Conservation (phyloP, 2,113 vertebrate species). For the Xyliphius kryptos region DNA sequence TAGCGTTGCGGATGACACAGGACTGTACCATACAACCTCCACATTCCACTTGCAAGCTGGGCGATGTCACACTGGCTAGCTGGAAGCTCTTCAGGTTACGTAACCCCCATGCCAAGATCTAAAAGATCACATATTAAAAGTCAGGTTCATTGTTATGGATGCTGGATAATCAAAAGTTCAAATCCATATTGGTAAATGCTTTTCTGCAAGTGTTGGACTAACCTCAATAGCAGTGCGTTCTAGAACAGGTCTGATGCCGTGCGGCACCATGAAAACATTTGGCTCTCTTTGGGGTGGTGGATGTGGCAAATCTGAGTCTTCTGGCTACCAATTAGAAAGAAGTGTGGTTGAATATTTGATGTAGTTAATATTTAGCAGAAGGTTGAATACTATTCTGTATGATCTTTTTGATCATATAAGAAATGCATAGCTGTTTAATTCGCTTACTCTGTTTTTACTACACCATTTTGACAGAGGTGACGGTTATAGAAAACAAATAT, state of each 20-base stretch:
- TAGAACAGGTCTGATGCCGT: constrained; percentile 87
- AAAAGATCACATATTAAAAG: too few relatives aligned
- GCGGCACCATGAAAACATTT: constrained; percentile 86
- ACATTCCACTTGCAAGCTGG: constrained; percentile 88
- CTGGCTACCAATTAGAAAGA: constrained; percentile 60
- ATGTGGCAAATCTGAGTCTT: constrained; percentile 81
- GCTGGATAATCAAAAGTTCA: too few relatives aligned
- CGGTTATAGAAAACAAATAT: too few relatives aligned
- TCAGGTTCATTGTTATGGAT: too few relatives aligned
- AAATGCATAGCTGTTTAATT: constrained; percentile 14
- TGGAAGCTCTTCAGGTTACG: constrained; percentile 94
- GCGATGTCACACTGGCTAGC: constrained; percentile 79
- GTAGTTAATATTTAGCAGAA: neutral
- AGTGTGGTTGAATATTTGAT: neutral
- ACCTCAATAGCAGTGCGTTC: constrained; percentile 91
- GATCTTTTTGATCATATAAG: too few relatives aligned
- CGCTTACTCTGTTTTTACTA: too few relatives aligned
- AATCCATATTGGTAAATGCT: too few relatives aligned
- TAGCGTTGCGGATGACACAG: constrained; percentile 82
- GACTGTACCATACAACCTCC: constrained; percentile 80
- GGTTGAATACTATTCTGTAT: neutral
- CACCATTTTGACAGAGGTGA: too few relatives aligned
- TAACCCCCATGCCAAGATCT: constrained; percentile 91
- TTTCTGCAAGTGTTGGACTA: too few relatives aligned
- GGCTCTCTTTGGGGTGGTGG: constrained; percentile 82